Percentiles rank a stretch among this genome's conserved stretches.
Conservation (phyloP, 1,140 invertebrate genomes). For the Galleria mellonella region DNA sequence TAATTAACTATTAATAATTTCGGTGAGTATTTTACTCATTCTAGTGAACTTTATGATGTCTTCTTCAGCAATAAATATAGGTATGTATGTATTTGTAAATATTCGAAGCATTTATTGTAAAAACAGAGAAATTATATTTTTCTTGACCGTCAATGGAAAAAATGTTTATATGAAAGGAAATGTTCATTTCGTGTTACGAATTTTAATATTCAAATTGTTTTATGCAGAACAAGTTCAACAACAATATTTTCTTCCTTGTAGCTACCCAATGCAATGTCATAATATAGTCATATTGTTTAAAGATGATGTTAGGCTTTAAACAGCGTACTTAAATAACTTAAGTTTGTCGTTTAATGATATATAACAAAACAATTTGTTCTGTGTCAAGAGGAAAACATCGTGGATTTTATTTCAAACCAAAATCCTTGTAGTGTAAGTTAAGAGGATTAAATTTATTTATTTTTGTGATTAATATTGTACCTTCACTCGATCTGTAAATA, state of each 20-base stretch:
- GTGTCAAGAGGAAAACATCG: neutral
- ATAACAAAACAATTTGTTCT: conserved; percentile 2
- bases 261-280: neutral
- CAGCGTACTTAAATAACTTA: conserved; percentile 49
- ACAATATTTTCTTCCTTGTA: neutral
- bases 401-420: conserved; percentile 50
- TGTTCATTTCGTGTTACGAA: conserved; percentile 3
- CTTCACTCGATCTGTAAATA: conserved; percentile 67
- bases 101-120: conserved; percentile 62
- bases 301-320: conserved; percentile 54
- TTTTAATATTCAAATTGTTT: neutral
- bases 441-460: conserved; percentile 61
- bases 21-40: conserved; percentile 33
- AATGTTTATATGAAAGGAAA: conserved; percentile 45
- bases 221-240: neutral
- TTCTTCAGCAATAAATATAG: conserved; percentile 66
- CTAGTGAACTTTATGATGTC: conserved; percentile 47
- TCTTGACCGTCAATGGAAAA: conserved; percentile 54
- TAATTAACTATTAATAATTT: conserved; percentile 50
- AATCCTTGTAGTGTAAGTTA: conserved; percentile 52
- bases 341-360: conserved; percentile 17
- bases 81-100: conserved; percentile 66
- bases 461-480: conserved; percentile 63
- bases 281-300: conserved; percentile 37
- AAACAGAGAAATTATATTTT: conserved; percentile 71